These are phyloP conservation scores for Trissonchulus sp. DNA, from an alignment of 2,888 invertebrate species.

Conservation along the genomic window DNA sequence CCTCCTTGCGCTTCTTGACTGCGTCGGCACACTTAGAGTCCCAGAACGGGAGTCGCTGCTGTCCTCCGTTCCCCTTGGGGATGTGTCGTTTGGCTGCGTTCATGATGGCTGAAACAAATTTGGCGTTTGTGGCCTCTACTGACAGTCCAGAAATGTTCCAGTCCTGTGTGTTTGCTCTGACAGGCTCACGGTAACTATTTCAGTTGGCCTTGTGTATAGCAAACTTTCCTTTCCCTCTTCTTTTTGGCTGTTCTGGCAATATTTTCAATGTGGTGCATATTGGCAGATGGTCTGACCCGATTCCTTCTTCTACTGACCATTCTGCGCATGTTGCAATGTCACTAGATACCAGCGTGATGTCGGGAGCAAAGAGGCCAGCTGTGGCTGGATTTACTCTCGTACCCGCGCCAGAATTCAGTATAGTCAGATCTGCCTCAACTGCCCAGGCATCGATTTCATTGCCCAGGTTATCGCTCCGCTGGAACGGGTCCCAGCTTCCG, in stretches of 20 bases:
- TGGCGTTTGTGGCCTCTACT: not conserved
- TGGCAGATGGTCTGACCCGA: constrained; percentile 3
- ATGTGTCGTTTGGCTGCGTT: not conserved
- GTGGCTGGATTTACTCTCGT: not conserved
- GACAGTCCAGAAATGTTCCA: not conserved
- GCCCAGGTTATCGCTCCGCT: not conserved
- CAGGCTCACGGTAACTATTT: not conserved
- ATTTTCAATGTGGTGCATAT: not conserved
- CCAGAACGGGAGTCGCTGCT: constrained; percentile 13
- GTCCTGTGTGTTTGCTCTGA: not conserved
- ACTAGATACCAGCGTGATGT: not conserved
- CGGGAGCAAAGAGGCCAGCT: not conserved
- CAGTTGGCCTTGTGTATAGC: not conserved
- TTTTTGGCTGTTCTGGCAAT: not conserved
- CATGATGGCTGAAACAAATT: not conserved
- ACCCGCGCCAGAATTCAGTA: not conserved
- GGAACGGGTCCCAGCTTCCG: not conserved
- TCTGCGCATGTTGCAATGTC: not conserved
- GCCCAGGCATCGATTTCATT: not conserved
- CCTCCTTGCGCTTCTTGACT: not conserved
- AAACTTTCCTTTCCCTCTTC: not conserved
- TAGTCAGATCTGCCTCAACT: not conserved
- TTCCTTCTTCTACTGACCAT: not conserved
- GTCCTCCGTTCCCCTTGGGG: not conserved
- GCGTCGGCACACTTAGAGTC: not conserved